phyloP scores from a whole-genome alignment of 53 echinoderm and acorn worm species.

The Echinarachnius parma region DNA sequence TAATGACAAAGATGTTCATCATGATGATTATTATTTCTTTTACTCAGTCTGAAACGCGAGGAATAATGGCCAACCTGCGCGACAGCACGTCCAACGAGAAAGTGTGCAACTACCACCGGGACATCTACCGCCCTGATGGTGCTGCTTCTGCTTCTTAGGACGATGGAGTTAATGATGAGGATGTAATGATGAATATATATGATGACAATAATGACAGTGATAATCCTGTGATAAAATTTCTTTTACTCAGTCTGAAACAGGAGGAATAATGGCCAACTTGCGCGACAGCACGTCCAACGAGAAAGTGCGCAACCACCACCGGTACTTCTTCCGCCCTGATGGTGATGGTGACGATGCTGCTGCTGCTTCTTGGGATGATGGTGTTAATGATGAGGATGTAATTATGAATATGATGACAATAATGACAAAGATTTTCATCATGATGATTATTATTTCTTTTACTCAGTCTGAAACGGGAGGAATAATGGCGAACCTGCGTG shows the following conservation, averaged over 20 bases:
- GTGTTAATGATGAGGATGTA: too few species aligned
- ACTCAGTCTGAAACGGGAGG: slow-evolving; percentile 91
- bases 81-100: slow-evolving; percentile 79
- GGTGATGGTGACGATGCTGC: too few species aligned
- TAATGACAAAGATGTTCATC: background rate
- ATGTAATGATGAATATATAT: too few species aligned
- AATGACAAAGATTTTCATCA: too few species aligned
- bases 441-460: too few species aligned
- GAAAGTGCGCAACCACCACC: slow-evolving; percentile 80
- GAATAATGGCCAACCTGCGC: slow-evolving; percentile 90
- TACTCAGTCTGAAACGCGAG: slow-evolving; percentile 86
- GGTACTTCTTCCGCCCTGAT: slow-evolving; percentile 87
- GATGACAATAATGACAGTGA: too few species aligned
- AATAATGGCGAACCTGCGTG: slow-evolving; percentile 86
- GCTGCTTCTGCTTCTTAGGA: too few species aligned
- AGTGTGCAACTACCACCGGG: slow-evolving; percentile 73
- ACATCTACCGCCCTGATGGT: slow-evolving; percentile 95
- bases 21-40: slow-evolving; percentile 20
- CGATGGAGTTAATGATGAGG: too few species aligned
- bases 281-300: slow-evolving; percentile 74
- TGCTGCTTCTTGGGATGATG: too few species aligned
- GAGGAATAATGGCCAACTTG: slow-evolving; percentile 92
- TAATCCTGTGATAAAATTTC: too few species aligned
- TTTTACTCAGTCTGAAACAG: slow-evolving; percentile 91
- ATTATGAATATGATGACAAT: background rate